A percentile compares a stretch with the other conserved stretches of the same genome.
These are phyloP conservation scores for Pseudotriccus pelzelni DNA, from an alignment of 2,797 vertebrate species.

Conservation along the genomic window DNA sequence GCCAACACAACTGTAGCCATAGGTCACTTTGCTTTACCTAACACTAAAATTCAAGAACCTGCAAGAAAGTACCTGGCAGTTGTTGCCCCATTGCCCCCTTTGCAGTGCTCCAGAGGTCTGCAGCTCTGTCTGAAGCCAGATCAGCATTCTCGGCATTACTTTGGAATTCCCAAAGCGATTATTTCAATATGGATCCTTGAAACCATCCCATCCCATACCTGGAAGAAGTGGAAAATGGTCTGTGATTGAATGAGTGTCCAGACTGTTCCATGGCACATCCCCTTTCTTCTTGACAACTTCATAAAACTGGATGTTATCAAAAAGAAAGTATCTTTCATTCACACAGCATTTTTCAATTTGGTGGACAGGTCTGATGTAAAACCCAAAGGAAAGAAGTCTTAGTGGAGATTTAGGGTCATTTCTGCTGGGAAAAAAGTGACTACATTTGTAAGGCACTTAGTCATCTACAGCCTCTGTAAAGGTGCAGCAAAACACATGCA, in stretches of 20 bases:
- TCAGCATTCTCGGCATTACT: slow-evolving; percentile 13
- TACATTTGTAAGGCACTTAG: background rate
- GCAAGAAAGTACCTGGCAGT: background rate
- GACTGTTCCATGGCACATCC: background rate
- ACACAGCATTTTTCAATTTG: slow-evolving; percentile 13
- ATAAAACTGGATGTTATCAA: slow-evolving; percentile 4
- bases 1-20: background rate
- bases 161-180: background rate
- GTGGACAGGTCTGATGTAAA: slow-evolving; percentile 2
- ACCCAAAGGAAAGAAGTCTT: background rate
- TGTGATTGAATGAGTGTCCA: slow-evolving; percentile 8
- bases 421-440: background rate
- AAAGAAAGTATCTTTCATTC: background rate
- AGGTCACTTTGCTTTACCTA: background rate
- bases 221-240: background rate
- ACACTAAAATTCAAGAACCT: background rate
- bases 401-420: background rate
- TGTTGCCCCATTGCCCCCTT: background rate
- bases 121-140: background rate
- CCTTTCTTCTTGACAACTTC: slow-evolving; percentile 25
- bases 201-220: background rate
- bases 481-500: background rate
- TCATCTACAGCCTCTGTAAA: background rate
- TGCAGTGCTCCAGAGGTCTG: background rate
- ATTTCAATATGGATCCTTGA: background rate